A percentile compares a stretch with the other conserved stretches of the same genome.
These are phyloP conservation scores for Cephus sareptanus DNA, from an alignment of 2,888 invertebrate genomes.

Conservation along the genomic window DNA sequence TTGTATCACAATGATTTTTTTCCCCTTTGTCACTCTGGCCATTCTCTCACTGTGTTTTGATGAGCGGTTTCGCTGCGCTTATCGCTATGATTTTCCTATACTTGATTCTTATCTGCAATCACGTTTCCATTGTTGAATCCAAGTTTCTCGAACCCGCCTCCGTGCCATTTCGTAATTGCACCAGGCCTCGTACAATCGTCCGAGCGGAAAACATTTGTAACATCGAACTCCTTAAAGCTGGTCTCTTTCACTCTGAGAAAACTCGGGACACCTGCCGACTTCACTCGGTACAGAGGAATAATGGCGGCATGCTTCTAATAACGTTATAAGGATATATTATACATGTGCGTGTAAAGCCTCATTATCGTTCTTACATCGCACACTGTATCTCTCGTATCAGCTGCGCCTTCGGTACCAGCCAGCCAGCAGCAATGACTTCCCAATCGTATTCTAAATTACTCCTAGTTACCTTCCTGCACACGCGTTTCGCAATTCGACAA, in stretches of 20 bases:
- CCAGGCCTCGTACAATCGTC: neutral
- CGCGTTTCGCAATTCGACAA: neutral
- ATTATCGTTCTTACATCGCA: neutral
- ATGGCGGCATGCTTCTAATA: neutral
- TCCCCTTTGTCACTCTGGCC: neutral
- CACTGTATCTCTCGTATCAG: neutral
- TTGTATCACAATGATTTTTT: neutral
- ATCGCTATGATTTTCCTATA: neutral
- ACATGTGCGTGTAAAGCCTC: neutral
- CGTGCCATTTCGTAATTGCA: neutral
- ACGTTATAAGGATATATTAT: neutral
- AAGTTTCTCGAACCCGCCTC: neutral
- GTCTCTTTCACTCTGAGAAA: neutral
- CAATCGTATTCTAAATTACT: neutral
- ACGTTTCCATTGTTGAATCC: neutral
- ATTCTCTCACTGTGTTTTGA: neutral
- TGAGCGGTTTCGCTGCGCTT: neutral
- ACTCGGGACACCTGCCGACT: neutral
- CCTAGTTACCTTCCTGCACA: neutral
- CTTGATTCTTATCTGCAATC: neutral
- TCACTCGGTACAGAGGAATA: neutral
- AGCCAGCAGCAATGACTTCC: neutral
- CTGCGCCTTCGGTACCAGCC: neutral
- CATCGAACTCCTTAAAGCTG: neutral
- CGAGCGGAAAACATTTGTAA: neutral